A percentile compares a stretch with the other conserved stretches of the same genome.
phyloP scores from a whole-genome alignment of 1,140 invertebrate genomes.

The Cydia splendana region DNA sequence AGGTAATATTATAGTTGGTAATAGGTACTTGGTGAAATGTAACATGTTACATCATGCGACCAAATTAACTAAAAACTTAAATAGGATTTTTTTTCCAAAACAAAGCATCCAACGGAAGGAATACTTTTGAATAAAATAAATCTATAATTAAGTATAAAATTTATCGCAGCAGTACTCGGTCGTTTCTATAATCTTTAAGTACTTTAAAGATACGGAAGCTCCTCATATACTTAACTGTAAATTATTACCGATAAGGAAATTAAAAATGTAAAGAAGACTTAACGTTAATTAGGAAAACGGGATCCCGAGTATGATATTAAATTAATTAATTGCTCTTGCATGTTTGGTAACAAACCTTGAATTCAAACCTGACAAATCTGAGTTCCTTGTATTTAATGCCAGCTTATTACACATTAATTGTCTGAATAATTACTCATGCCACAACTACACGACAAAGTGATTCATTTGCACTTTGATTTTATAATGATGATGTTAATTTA shows the following conservation, averaged over 20 bases:
- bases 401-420: conserved; percentile 28
- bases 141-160: background rate
- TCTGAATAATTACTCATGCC: conserved; percentile 17
- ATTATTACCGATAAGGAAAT: background rate
- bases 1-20: too few species aligned
- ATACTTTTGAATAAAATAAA: background rate
- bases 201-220: background rate
- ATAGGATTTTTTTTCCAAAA: too few species aligned
- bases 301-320: conserved; percentile 13
- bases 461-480: background rate
- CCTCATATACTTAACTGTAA: background rate
- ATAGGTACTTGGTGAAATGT: too few species aligned
- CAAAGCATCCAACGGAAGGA: too few species aligned
- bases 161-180: too few species aligned
- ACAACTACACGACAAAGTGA: conserved; percentile 21
- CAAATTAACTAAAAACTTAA: too few species aligned
- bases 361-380: conserved; percentile 26
- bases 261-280: conserved; percentile 10
- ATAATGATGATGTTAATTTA: background rate
- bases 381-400: conserved; percentile 26
- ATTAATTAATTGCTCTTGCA: conserved; percentile 22
- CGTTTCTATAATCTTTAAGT: background rate
- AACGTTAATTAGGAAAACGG: conserved; percentile 6
- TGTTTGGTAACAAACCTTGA: conserved; percentile 1
- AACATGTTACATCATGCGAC: too few species aligned